Evolutionary conservation across 2,888 invertebrate species (phyloP).

Genomic region (Fabriciana adippe): DNA sequence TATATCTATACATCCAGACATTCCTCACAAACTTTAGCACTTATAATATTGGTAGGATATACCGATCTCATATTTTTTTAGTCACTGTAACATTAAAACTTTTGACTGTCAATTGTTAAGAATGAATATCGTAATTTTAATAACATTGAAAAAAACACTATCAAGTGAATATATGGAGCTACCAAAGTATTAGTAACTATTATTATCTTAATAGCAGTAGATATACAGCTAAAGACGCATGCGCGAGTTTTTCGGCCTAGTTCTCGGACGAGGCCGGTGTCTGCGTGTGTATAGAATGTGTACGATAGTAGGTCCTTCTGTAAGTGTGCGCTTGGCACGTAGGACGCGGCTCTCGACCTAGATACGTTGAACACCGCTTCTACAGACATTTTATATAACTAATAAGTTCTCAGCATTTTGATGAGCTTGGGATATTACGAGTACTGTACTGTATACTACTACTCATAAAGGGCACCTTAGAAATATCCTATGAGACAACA

Average conservation of each 20-base stretch:
- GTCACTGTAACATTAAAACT: no score
- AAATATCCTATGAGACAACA: no score
- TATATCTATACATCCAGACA: no score
- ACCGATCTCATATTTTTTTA: no score
- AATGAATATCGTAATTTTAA: no score
- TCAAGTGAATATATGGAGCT: background rate
- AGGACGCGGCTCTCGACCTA: slow-evolving; percentile 64
- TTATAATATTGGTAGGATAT: no score
- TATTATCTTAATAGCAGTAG: slow-evolving; percentile 38
- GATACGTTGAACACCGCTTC: slow-evolving; percentile 48
- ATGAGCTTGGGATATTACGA: slow-evolving; percentile 14
- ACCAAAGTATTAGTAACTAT: slow-evolving; percentile 9
- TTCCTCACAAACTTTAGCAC: no score
- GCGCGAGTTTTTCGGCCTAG: slow-evolving; percentile 70
- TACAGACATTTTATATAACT: slow-evolving; percentile 40
- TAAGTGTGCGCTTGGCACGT: slow-evolving; percentile 62
- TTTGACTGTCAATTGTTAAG: no score
- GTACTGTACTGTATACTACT: background rate
- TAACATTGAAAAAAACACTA: background rate
- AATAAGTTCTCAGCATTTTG: slow-evolving; percentile 34
- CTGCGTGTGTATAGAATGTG: slow-evolving; percentile 44
- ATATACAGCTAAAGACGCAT: slow-evolving; percentile 51
- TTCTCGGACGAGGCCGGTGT: slow-evolving; percentile 54
- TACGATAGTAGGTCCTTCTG: slow-evolving; percentile 41
- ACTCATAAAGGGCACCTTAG: background rate